Evolutionary conservation across 2,113 vertebrate genomes (phyloP), one percentile per base, ranked within the genome.

Genomic region (Quiscalus mexicanus): DNA sequence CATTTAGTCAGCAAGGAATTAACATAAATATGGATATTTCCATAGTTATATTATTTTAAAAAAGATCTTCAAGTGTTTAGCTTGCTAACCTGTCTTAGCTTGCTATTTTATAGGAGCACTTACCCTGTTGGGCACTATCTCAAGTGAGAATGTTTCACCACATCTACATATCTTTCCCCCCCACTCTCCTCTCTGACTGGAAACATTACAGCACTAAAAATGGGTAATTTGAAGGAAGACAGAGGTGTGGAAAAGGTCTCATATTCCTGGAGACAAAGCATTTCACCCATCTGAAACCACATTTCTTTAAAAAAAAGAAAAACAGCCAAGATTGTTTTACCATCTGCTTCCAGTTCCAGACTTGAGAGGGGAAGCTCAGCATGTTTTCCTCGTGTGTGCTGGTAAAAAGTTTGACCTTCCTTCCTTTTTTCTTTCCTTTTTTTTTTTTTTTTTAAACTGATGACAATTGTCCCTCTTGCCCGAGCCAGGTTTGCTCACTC

Each of bases 381-480:
- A 8, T 22, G 3, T 25, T 58, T 83, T 60, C 33, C 39, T 60
- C 7, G 5, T 9, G 25, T 5, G 9, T 44, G 33, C 45, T 87
- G 45, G 44, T 60, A 19, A 37, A 27, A 75, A 30, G 5, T 35
- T 35, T 25, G 15, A 6, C 19, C 20, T 53, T 6, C n/a, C 18
- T 44, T 50, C 11, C 3, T 44, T 9, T 37, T 35, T 23, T 11
- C 2, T 42, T 35, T 17, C 1, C 3, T 6, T 19, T 30, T 4
- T 56, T 13, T 24, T 18, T 21, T 17, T 52, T 41, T 37, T 37
- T 37, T 37, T 58, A 2, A 67, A 28, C 14, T 35, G 28, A 8
- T 9, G 5, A 12, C 50, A 62, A 1, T 7, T 22, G 5, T 21
- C 37, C 17, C 20, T 35, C 18, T 15, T 15, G 3, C 69, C 58